A percentile compares a stretch with the other conserved stretches of the same genome.
phyloP scores from a whole-genome alignment of 1,140 invertebrate species.

The Stratiolaelaps scimitus region DNA sequence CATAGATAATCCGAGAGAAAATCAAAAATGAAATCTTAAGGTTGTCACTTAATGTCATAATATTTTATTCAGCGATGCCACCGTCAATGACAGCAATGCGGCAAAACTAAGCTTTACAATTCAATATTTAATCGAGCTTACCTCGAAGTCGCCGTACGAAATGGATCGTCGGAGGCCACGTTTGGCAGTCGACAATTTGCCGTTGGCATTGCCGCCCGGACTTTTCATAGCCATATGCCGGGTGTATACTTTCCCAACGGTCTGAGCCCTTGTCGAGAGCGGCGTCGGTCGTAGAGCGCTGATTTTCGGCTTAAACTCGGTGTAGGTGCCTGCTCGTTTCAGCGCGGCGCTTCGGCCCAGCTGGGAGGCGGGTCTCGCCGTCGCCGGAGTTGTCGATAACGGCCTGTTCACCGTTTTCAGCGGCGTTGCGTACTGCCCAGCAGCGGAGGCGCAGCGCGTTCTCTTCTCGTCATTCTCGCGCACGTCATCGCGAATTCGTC shows the following conservation, averaged over 20 bases:
- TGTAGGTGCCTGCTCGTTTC: slow-evolving; percentile 22
- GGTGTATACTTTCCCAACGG: slow-evolving; percentile 19
- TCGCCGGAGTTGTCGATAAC: not conserved
- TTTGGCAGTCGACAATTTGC: not conserved
- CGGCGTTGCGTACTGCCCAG: not conserved
- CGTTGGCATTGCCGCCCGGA: not conserved
- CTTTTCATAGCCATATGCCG: slow-evolving; percentile 27
- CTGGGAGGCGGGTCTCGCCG: not conserved
- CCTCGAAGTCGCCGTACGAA: slow-evolving; percentile 20
- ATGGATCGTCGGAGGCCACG: not conserved
- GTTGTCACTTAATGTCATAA: no score
- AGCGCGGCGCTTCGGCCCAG: not conserved
- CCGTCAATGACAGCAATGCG: no score
- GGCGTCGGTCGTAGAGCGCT: not conserved
- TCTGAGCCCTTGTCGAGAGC: not conserved
- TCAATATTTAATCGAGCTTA: not conserved
- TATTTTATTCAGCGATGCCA: no score
- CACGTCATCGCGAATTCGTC: not conserved
- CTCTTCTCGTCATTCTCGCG: not conserved
- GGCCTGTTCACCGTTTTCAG: not conserved
- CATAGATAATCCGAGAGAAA: no score
- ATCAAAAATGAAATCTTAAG: no score
- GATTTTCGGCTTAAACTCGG: slow-evolving; percentile 4
- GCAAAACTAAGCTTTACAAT: no score
- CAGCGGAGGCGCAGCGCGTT: not conserved